Base-by-base conservation (phyloP, 1,140 invertebrate genomes). In the Drosophila parabipectinata region DNA sequence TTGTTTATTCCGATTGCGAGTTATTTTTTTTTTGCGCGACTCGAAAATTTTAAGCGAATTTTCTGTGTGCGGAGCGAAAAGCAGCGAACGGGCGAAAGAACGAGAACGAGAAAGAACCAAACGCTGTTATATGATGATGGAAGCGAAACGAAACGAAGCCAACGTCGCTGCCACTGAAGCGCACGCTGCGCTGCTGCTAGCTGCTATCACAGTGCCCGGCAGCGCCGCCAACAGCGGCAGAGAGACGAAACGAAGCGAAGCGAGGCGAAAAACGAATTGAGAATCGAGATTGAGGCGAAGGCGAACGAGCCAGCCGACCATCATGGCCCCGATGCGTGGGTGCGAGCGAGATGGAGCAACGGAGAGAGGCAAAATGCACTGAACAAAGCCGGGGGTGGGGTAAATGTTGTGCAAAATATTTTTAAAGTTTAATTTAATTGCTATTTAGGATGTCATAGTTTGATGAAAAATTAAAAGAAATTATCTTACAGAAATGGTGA, bases 261-360 rank as follows among this genome's bases (percentile, higher is more conserved):
- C 72, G 52, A 72, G 39, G 59, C 59, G 60, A 69, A 64, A 58
- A 64, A 58, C 57, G 66, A 75, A 64, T 61, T 14, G 44, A 47
- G 44, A 18, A 47, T 58, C 63, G 63, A 63, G 44, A 67, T 67
- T 72, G 76, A 68, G 76, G 77, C 77, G 74, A 79, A 74, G 61
- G 74, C 71, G 66, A 56, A 47, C 67, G 50, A 51, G 44, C 48
- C 39, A 34, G 32, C 58, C 32, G 21, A 37, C 8, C 8, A 34
- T 34, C 32, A 34, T 9, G 32, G 28, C 8, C 8, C 32, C 32
- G 32, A 34, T 37, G 44, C 48, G 28, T 24, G n/a, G 10, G 51
- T 18, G 21, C 48, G 52, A 55, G 39, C 18, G 28, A 48, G 18
- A 45, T 10, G 48, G 9, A 4, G 12, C 8, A 37, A 12, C 3